Conservation (phyloP, 2,888 invertebrate species). For the Chloroclysta siterata region DNA sequence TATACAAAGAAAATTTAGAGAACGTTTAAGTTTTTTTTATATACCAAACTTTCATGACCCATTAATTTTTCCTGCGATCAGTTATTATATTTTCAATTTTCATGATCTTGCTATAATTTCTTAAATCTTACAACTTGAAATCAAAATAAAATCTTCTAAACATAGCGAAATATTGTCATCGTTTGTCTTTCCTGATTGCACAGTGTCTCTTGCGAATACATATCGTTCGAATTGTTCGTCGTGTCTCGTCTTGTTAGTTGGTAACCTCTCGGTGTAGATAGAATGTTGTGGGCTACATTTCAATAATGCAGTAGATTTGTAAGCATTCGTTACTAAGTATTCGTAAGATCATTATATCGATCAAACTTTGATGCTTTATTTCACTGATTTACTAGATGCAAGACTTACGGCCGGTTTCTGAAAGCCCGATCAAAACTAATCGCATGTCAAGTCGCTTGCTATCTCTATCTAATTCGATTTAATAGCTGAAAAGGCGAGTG, state of each 20-base stretch:
- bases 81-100: too few species aligned
- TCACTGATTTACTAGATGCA: slow-evolving; percentile 43
- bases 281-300: slow-evolving; percentile 55
- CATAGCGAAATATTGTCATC: background rate
- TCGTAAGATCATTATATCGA: slow-evolving; percentile 41
- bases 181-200: slow-evolving; percentile 52
- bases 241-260: slow-evolving; percentile 62
- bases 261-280: slow-evolving; percentile 54
- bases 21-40: too few species aligned
- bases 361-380: slow-evolving; percentile 45
- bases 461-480: too few species aligned
- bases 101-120: too few species aligned
- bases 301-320: slow-evolving; percentile 46
- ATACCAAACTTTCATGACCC: too few species aligned
- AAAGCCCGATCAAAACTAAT: too few species aligned
- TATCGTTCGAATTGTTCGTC: slow-evolving; percentile 69
- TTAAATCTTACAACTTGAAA: too few species aligned
- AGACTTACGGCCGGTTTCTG: too few species aligned
- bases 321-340: slow-evolving; percentile 42
- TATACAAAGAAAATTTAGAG: too few species aligned
- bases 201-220: slow-evolving; percentile 69
- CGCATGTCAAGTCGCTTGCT: too few species aligned
- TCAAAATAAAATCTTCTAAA: background rate
- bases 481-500: too few species aligned
- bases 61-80: too few species aligned